A percentile compares a stretch with the other conserved stretches of the same genome.
Evolutionary conservation across 2,113 vertebrate species (phyloP).

Genomic region (Stigmatopora nigra): DNA sequence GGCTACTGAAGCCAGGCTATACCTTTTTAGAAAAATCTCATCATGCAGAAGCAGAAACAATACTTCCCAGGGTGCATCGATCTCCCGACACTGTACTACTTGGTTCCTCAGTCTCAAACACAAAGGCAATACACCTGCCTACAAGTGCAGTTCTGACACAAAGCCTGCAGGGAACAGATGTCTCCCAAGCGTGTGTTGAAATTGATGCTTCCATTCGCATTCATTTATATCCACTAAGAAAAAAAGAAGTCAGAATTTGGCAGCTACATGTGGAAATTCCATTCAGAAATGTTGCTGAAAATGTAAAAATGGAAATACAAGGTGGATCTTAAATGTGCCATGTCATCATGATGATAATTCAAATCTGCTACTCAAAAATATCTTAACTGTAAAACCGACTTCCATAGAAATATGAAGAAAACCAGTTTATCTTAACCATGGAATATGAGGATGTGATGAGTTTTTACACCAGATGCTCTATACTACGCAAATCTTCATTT

Average conservation of each 20-base stretch:
- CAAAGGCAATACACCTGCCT: conserved; percentile 56
- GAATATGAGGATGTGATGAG: not conserved
- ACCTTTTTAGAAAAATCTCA: conserved; percentile 42
- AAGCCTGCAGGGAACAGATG: conserved; percentile 55
- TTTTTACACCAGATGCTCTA: not conserved
- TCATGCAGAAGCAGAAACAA: conserved; percentile 51
- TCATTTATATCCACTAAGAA: conserved; percentile 28
- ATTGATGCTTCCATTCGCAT: conserved; percentile 45
- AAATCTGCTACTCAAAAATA: not conserved
- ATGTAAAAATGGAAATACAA: not conserved
- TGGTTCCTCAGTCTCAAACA: conserved; percentile 45
- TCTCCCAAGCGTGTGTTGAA: conserved; percentile 46
- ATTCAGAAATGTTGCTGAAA: not conserved
- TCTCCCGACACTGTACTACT: conserved; percentile 34
- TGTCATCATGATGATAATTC: not conserved
- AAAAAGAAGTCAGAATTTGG: conserved; percentile 1
- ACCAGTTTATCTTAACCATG: not conserved
- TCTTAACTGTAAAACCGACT: not conserved
- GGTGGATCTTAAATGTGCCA: not conserved
- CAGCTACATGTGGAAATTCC: not conserved
- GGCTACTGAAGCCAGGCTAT: conserved; percentile 20
- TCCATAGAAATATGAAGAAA: not conserved
- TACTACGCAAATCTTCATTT: not conserved
- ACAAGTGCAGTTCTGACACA: conserved; percentile 46
- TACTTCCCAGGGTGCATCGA: conserved; percentile 52